These are phyloP conservation scores for Cyanoramphus novaezelandiae DNA, from an alignment of 2,113 vertebrate genomes.

Conservation along the genomic window DNA sequence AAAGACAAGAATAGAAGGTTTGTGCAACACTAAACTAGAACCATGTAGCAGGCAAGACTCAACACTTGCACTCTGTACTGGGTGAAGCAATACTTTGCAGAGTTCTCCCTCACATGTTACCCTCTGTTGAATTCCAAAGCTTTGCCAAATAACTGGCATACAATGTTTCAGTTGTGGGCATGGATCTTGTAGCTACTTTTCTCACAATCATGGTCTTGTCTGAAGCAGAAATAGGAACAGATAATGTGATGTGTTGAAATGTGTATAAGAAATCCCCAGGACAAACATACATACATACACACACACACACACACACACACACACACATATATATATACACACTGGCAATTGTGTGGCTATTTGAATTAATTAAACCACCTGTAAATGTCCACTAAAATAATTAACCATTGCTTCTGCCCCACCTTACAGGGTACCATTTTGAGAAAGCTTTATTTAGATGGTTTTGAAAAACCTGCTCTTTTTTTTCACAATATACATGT, in stretches of 20 bases:
- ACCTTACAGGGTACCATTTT: background rate
- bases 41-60: background rate
- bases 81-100: background rate
- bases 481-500: background rate
- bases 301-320: no score
- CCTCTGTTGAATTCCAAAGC: background rate
- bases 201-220: background rate
- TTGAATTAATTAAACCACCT: background rate
- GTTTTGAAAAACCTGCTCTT: background rate
- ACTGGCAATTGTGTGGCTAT: background rate
- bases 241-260: background rate
- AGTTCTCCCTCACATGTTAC: background rate
- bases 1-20: background rate
- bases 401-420: background rate
- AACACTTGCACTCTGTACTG: background rate
- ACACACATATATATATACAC: accelerated
- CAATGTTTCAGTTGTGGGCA: background rate
- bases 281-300: background rate
- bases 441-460: background rate
- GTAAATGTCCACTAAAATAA: background rate
- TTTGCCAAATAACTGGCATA: background rate
- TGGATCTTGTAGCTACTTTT: background rate
- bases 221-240: background rate
- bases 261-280: background rate
- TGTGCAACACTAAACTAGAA: background rate